These are phyloP conservation scores for Drosophila eugracilis DNA, from an alignment of 1,140 invertebrate species.

Conservation along the genomic window DNA sequence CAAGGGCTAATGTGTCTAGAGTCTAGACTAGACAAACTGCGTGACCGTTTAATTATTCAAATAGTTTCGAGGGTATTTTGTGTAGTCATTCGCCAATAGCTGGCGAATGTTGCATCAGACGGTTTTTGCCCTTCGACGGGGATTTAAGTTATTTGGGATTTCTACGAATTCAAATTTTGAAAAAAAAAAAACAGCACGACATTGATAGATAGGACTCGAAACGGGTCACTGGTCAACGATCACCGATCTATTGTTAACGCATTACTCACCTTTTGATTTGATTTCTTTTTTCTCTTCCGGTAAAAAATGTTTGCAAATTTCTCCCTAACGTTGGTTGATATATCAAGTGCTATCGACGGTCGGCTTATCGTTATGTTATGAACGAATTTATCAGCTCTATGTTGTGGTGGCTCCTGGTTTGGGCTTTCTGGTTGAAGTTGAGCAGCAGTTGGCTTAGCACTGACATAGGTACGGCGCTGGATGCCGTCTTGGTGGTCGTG, in stretches of 20 bases:
- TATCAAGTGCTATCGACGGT: constrained; percentile 20
- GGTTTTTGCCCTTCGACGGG: constrained; percentile 64
- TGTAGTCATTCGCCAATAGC: constrained; percentile 48
- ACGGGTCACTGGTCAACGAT: constrained; percentile 9
- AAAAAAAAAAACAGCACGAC: not conserved
- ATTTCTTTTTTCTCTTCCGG: constrained; percentile 83
- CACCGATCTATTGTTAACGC: not conserved
- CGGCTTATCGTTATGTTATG: constrained; percentile 77
- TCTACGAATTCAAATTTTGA: constrained; percentile 4
- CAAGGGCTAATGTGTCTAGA: constrained; percentile 40
- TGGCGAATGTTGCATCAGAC: constrained; percentile 73
- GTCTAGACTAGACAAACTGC: constrained; percentile 55
- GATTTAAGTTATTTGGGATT: constrained; percentile 6
- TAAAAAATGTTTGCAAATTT: constrained; percentile 82
- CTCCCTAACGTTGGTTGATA: constrained; percentile 57
- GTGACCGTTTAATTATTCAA: constrained; percentile 70
- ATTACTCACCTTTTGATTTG: constrained; percentile 73
- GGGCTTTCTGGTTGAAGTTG: constrained; percentile 80
- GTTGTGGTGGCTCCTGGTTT: constrained; percentile 72
- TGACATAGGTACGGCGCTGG: constrained; percentile 79
- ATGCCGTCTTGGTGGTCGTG: constrained; percentile 77
- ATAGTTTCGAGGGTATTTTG: constrained; percentile 54
- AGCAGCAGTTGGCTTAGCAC: constrained; percentile 74
- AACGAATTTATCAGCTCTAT: constrained; percentile 82
- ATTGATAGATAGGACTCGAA: constrained; percentile 1